Evolutionary conservation across 30 jellyfish, hydroid and myxozoan species (phyloP).

Genomic region (Aurelia aurita): DNA sequence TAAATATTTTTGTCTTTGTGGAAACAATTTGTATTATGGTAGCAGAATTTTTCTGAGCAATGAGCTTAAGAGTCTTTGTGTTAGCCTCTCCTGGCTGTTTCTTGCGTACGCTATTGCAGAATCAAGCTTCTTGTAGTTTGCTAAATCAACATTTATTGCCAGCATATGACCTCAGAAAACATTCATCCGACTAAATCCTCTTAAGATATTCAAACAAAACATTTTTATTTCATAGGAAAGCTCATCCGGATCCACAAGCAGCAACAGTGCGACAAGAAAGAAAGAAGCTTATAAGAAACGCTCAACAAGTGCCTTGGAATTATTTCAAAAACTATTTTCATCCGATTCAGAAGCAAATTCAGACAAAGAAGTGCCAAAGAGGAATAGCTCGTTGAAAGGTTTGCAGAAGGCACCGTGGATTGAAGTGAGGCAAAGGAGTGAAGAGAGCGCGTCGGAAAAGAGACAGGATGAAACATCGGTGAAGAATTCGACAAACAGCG

Average conservation of each 20-base stretch:
- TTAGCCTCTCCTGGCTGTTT: too few species aligned
- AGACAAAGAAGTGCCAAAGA: conserved; percentile 18
- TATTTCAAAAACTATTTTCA: conserved; percentile 48
- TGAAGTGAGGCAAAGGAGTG: conserved; percentile 2
- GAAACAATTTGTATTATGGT: too few species aligned
- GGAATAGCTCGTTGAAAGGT: conserved; percentile 29
- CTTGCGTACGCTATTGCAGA: too few species aligned
- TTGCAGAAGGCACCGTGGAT: conserved; percentile 71
- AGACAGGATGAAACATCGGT: background rate
- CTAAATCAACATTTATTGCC: too few species aligned
- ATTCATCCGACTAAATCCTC: too few species aligned
- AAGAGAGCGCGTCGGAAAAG: background rate
- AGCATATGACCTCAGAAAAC: too few species aligned
- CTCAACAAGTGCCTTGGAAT: conserved; percentile 54
- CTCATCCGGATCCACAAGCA: conserved; percentile 12
- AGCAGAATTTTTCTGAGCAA: too few species aligned
- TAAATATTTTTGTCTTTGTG: too few species aligned
- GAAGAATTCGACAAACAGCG: background rate
- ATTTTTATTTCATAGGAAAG: conserved; percentile 4
- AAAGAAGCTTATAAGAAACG: conserved; percentile 40
- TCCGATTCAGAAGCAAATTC: conserved; percentile 61
- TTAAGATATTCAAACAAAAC: too few species aligned
- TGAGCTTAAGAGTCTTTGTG: too few species aligned
- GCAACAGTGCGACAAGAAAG: conserved; percentile 8
- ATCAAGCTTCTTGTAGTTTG: too few species aligned